These are phyloP conservation scores for Diglossa brunneiventris DNA, from an alignment of 2,113 vertebrate species.

Conservation along the genomic window DNA sequence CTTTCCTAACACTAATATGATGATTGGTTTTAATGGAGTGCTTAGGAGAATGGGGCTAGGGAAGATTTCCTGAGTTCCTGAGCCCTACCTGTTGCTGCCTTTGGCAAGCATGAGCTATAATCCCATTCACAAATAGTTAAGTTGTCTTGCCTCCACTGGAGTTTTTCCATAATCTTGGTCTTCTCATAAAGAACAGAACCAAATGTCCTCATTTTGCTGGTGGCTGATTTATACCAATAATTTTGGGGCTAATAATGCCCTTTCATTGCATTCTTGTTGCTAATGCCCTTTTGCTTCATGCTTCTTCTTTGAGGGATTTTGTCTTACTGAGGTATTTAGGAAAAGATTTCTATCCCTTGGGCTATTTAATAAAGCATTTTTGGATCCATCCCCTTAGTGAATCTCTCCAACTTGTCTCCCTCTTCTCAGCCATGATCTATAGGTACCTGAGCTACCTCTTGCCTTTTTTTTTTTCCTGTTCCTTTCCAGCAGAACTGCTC, in stretches of 20 bases:
- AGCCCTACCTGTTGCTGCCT: neutral
- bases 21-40: neutral
- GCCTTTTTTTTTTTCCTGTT: neutral
- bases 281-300: neutral
- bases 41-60: neutral
- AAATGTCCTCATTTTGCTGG: neutral
- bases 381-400: neutral
- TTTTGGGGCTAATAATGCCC: neutral
- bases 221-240: neutral
- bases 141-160: neutral
- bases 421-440: neutral
- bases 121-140: neutral
- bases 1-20: neutral
- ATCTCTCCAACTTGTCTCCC: neutral
- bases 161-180: neutral
- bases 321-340: neutral
- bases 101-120: neutral
- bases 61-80: neutral
- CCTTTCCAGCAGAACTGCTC: constrained; percentile 14
- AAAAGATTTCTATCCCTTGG: neutral
- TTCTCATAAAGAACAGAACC: neutral
- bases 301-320: neutral
- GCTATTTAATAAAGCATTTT: neutral
- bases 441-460: neutral
- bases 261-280: neutral